Evolutionary conservation across 2,113 vertebrate genomes (phyloP), one percentile per base, ranked within the genome.

Genomic region (Cathartes aura): DNA sequence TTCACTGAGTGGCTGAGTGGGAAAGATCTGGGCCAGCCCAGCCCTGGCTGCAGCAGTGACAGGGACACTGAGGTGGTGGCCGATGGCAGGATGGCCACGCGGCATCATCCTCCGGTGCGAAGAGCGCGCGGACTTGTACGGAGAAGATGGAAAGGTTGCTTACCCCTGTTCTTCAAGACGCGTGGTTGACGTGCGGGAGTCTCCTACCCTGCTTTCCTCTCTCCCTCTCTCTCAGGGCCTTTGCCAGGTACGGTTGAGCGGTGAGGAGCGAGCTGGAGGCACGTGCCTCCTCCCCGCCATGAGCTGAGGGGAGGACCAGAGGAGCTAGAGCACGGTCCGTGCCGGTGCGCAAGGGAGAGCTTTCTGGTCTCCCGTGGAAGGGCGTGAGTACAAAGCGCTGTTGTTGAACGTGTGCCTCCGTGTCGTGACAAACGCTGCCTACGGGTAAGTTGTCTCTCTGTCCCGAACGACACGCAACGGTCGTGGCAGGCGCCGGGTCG

Each of bases 181-280:
- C 6, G 0, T 56, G 62, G 84, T 93, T 32, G 93, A 59, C 19
- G 11, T 63, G 76, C 14, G 3, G 95, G 93, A 95, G 90, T 96
- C 91, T 96, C 84, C 96, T 95, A 93, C 96, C 84, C 91, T 94
- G 96, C 96, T 96, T 79, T 97, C 93, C 96, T 97, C 93, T 96
- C 91, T 97, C 93, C 96, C 94, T 96, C 81, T 96, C 89, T 96
- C 94, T 94, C 96, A 96, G 97, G 97, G 97, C 87, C 76, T 94
- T 95, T 89, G 89, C 91, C 93, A 93, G 94, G 96, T 96, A 89
- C 34, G 47, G 87, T 92, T 94, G 90, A 64, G 92, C 38, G 3
- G 90, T 88, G 95, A 96, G 94, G 88, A 97, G 91, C 4, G 34
- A 95, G 94, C 93, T 96, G 94, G 95, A 96, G 97, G 97, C 83